Evolutionary conservation across 2,888 invertebrate species (phyloP), one percentile per base, ranked within the genome.

Genomic region (Platynereis dumerilii): DNA sequence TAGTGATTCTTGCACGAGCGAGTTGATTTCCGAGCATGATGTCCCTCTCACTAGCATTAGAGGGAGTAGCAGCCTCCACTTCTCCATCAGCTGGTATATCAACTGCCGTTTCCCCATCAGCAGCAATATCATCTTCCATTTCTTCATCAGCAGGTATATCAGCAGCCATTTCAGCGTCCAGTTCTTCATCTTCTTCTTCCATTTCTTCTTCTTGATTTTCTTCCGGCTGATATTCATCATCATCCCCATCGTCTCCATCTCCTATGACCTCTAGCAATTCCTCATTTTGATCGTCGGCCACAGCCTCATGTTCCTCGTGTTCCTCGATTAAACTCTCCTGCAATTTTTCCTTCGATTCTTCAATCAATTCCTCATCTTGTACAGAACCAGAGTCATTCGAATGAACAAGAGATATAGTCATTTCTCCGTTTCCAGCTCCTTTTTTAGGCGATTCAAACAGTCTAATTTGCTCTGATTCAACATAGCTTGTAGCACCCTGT

Each of bases 171-270:
- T 48, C 22, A 10, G 5, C 48, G 7, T 20, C 22, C 5, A 10
- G n/a, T 7, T 22, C 48, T 22, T 48, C 10, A n/a, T 22, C 48
- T 22, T 20, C 22, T 7, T 12, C 48, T 5, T 3, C 48, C 17
- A n/a, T 7, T 12, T 48, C 48, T 48, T 22, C 48, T 20, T n/a
- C 20, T 48, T 48, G 48, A 12, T 20, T 7, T 20, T 48, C 48
- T 48, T n/a, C 48, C n/a, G 7, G 48, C 48, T 12, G 7, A 20
- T 48, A 22, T 48, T 48, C 22, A n/a, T 20, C 48, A n/a, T 48
- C 20, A 48, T 48, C 48, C 7, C n/a, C 48, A 48, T 22, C 22
- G 7, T 48, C 48, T 48, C 22, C 48, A 48, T 48, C 48, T 48
- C 22, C 22, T 5, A 22, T 20, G 48, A 12, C 22, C 5, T 48